A percentile compares a stretch with the other conserved stretches of the same genome.
Evolutionary conservation across 53 echinoderm and acorn worm species (phyloP).

Genomic region (Apostichopus leukothele): DNA sequence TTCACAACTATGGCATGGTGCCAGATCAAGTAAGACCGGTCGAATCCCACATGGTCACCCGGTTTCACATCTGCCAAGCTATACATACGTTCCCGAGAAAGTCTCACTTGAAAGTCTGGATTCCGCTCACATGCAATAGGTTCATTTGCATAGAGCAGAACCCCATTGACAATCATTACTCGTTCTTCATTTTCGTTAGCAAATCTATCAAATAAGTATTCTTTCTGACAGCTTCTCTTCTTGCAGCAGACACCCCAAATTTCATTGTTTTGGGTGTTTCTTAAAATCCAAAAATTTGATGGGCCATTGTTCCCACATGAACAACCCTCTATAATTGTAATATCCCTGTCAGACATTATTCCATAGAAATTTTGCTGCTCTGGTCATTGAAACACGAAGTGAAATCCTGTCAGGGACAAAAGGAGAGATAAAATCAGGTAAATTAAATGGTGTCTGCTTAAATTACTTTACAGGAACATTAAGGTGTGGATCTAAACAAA

Average conservation of each 20-base stretch:
- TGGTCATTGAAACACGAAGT: no score
- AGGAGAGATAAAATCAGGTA: no score
- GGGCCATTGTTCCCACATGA: background rate
- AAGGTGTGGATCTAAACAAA: no score
- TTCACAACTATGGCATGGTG: slow-evolving; percentile 31
- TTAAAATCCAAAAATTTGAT: slow-evolving; percentile 26
- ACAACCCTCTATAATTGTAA: background rate
- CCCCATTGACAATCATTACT: background rate
- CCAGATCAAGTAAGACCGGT: background rate
- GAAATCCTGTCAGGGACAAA: no score
- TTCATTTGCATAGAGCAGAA: background rate
- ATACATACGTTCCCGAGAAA: background rate
- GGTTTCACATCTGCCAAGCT: background rate
- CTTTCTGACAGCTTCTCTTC: background rate
- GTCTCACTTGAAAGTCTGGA: slow-evolving; percentile 24
- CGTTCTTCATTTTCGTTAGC: no score
- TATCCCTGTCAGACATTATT: background rate
- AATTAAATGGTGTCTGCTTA: no score
- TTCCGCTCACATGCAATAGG: background rate
- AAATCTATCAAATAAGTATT: background rate
- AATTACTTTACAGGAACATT: no score
- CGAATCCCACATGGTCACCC: slow-evolving; percentile 27
- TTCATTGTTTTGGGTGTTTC: background rate
- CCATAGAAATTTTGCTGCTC: background rate
- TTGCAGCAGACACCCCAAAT: slow-evolving; percentile 1